Conservation (phyloP, 2,113 vertebrate species). For the Pao palembangensis region DNA sequence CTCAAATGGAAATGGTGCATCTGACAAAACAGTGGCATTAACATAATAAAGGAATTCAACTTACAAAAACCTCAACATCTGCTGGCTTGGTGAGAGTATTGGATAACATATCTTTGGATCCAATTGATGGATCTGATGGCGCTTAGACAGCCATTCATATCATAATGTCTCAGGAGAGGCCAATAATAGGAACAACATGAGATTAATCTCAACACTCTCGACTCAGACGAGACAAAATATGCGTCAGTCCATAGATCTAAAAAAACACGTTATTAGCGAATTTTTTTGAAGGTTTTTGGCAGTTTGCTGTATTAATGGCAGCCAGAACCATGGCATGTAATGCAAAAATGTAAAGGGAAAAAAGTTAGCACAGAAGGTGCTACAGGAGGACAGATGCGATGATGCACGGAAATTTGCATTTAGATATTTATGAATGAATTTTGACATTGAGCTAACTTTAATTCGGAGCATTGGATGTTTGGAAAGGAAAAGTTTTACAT, state of each 20-base stretch:
- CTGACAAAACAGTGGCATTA: conserved; percentile 72
- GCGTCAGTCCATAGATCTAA: conserved; percentile 52
- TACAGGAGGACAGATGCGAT: too few species aligned
- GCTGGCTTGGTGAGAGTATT: conserved; percentile 68
- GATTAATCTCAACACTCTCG: conserved; percentile 68
- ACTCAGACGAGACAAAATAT: conserved; percentile 65
- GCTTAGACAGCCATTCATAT: conserved; percentile 72
- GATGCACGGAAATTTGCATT: background rate
- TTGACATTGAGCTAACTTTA: background rate
- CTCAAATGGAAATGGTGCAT: conserved; percentile 72
- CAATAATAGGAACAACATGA: conserved; percentile 74
- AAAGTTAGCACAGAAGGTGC: too few species aligned
- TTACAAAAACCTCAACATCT: conserved; percentile 76
- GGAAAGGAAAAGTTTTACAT: background rate
- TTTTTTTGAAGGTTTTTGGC: conserved; percentile 45
- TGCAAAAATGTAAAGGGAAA: too few species aligned
- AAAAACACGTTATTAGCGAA: conserved; percentile 56
- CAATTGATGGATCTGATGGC: conserved; percentile 74
- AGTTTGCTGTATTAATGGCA: conserved; percentile 26
- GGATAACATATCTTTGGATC: conserved; percentile 76
- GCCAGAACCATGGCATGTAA: background rate
- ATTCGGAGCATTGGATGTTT: background rate
- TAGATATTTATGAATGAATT: background rate
- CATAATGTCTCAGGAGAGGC: conserved; percentile 73
- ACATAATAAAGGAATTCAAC: conserved; percentile 75